These are phyloP conservation scores for Pegoplata infirma DNA, from an alignment of 2,888 invertebrate species.

Conservation along the genomic window DNA sequence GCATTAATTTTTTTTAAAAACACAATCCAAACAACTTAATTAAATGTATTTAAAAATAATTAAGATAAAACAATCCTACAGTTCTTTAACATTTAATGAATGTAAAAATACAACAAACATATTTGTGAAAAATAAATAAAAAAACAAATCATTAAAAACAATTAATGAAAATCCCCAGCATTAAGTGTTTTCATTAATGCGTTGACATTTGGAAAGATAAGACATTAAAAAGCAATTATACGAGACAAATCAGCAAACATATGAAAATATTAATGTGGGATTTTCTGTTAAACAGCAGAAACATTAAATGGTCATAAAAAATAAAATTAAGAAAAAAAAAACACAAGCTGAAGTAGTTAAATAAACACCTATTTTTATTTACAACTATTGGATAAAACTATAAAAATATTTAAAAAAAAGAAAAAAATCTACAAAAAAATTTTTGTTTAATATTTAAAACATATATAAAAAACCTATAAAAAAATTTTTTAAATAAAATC, in stretches of 20 bases:
- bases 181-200: conserved; percentile 56
- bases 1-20: conserved; percentile 12
- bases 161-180: conserved; percentile 57
- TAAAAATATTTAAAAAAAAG: conserved; percentile 5
- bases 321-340: too few species aligned
- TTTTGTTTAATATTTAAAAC: conserved; percentile 10
- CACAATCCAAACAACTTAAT: conserved; percentile 42
- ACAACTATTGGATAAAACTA: conserved; percentile 19
- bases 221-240: conserved; percentile 75
- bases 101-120: conserved; percentile 2
- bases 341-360: conserved; percentile 56
- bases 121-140: conserved; percentile 26
- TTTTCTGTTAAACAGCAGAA: conserved; percentile 70
- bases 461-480: conserved; percentile 17
- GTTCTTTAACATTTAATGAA: neutral
- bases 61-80: conserved; percentile 53
- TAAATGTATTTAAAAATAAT: conserved; percentile 42
- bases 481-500: conserved; percentile 19
- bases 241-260: conserved; percentile 74
- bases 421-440: conserved; percentile 21
- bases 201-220: conserved; percentile 67
- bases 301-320: conserved; percentile 61
- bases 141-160: conserved; percentile 54
- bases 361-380: conserved; percentile 20
- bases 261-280: conserved; percentile 72